Evolutionary conservation across 1,140 invertebrate species (phyloP).

Genomic region (Eciton burchellii): DNA sequence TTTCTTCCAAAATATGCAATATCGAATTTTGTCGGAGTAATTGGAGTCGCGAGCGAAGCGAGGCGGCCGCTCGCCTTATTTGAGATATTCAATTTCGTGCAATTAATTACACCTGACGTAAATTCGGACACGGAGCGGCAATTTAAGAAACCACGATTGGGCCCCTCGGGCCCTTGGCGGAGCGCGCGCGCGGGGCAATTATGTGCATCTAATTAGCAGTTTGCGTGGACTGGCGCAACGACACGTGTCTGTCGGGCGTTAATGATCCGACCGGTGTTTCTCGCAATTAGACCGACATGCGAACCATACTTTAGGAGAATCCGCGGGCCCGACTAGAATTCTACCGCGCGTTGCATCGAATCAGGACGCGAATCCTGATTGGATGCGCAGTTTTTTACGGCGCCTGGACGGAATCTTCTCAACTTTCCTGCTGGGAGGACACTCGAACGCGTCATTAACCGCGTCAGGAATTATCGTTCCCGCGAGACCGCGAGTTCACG

Average conservation of each 20-base stretch:
- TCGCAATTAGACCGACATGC: constrained; percentile 65
- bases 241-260: constrained; percentile 65
- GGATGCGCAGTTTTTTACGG: background rate
- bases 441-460: background rate
- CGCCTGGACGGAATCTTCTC: background rate
- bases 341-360: background rate
- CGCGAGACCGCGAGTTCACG: background rate
- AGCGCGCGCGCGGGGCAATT: constrained; percentile 44
- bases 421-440: background rate
- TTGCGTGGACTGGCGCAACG: constrained; percentile 36
- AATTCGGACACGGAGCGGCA: too few relatives aligned
- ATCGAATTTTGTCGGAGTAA: background rate
- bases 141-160: background rate
- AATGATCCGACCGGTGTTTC: constrained; percentile 57
- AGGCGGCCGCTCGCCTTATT: too few relatives aligned
- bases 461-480: background rate
- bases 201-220: constrained; percentile 63
- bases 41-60: too few relatives aligned
- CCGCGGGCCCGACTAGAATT: background rate
- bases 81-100: too few relatives aligned
- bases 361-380: constrained; percentile 1
- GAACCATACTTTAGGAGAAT: background rate
- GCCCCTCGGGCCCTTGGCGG: background rate
- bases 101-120: too few relatives aligned
- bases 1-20: background rate